Percentiles rank a stretch among this genome's conserved stretches.
Evolutionary conservation across 2,113 vertebrate species (phyloP).

Genomic region (Camelus dromedarius): DNA sequence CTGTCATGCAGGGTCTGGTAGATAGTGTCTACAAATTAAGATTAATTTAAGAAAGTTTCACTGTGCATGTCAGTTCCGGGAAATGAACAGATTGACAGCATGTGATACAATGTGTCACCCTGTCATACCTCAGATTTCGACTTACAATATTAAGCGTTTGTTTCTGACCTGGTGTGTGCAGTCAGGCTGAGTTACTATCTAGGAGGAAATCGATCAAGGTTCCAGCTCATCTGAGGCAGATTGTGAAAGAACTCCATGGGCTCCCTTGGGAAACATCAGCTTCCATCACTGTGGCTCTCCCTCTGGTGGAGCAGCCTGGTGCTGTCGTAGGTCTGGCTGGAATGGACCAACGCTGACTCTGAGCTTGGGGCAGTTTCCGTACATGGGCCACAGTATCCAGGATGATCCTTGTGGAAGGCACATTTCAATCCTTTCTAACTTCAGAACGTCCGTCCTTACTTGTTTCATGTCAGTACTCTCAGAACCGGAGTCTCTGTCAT

Average conservation of each 20-base stretch:
- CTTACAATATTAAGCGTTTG: constrained; percentile 40
- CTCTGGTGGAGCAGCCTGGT: background rate
- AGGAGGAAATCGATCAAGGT: background rate
- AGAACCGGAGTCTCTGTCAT: background rate
- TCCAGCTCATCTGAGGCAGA: background rate
- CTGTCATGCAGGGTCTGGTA: background rate
- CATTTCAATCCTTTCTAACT: background rate
- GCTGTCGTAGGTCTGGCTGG: background rate
- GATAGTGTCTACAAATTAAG: constrained; percentile 47
- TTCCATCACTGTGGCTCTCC: background rate
- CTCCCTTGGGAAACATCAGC: background rate
- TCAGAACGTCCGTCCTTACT: background rate
- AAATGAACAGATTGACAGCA: constrained; percentile 38
- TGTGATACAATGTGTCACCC: constrained; percentile 19
- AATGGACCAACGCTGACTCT: background rate
- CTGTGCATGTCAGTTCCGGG: background rate
- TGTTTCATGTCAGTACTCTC: background rate
- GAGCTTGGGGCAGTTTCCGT: background rate
- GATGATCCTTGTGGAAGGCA: background rate
- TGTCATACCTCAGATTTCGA: constrained; percentile 45
- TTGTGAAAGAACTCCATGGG: background rate
- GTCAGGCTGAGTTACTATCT: constrained; percentile 16
- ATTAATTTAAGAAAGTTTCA: constrained; percentile 58
- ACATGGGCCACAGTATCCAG: background rate
- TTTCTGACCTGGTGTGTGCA: background rate